A percentile compares a stretch with the other conserved stretches of the same genome.
These are phyloP conservation scores for Sparus aurata DNA, from an alignment of 2,797 vertebrate species.

Conservation along the genomic window DNA sequence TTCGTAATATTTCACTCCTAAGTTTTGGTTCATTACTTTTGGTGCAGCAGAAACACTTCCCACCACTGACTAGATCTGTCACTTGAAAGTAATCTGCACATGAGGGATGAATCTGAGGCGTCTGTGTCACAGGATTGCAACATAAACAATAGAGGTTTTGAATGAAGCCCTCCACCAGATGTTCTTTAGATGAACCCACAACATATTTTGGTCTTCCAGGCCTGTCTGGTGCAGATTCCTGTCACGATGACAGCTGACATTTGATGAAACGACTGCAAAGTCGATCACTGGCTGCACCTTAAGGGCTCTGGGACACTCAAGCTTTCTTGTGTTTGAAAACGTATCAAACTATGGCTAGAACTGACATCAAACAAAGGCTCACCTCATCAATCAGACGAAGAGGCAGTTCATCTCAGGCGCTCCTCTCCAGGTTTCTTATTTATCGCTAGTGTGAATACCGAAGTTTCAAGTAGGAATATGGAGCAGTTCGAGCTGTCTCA, in stretches of 20 bases:
- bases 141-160: constrained; percentile 7
- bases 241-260: not conserved
- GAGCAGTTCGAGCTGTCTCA: not conserved
- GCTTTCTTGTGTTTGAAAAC: not conserved
- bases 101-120: constrained; percentile 6
- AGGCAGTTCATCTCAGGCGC: not conserved
- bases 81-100: constrained; percentile 20
- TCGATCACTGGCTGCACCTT: not conserved
- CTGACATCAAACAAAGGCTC: not conserved
- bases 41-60: constrained; percentile 2
- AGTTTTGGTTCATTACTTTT: constrained; percentile 24
- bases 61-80: not conserved
- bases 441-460: not conserved
- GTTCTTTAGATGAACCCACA: constrained; percentile 26
- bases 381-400: not conserved
- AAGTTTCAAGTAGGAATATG: not conserved
- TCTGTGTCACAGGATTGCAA: not conserved
- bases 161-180: constrained; percentile 17
- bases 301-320: constrained; percentile 1
- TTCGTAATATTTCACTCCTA: constrained; percentile 16
- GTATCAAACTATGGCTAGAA: not conserved
- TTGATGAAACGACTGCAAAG: constrained; percentile 4
- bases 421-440: constrained; percentile 1
- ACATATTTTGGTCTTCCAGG: constrained; percentile 23
- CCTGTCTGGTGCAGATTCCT: not conserved